A percentile compares a stretch with the other conserved stretches of the same genome.
Evolutionary conservation across 2,797 vertebrate species (phyloP).

Genomic region (Valencia hispanica): DNA sequence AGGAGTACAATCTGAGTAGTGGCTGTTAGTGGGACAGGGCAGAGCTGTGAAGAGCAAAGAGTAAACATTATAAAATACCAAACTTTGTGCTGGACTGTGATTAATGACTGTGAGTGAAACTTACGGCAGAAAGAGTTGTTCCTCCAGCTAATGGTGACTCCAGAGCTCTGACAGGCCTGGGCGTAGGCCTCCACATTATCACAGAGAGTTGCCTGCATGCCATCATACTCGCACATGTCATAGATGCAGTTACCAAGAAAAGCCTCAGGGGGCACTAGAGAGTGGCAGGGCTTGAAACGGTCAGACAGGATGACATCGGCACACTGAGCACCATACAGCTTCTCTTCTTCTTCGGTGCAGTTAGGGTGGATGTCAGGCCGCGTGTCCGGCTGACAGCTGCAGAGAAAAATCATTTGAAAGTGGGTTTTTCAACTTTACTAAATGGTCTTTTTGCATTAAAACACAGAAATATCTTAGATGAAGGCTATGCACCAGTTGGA

Average conservation of each 20-base stretch:
- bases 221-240: slow-evolving; percentile 85
- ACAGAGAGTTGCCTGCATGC: slow-evolving; percentile 82
- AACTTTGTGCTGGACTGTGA: background rate
- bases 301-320: slow-evolving; percentile 62
- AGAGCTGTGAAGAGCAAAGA: slow-evolving; percentile 71
- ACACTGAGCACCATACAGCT: slow-evolving; percentile 64
- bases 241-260: slow-evolving; percentile 78
- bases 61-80: background rate
- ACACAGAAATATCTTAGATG: background rate
- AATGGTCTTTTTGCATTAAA: background rate
- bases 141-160: slow-evolving; percentile 82
- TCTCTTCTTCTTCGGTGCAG: slow-evolving; percentile 70
- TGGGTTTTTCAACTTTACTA: background rate
- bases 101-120: slow-evolving; percentile 22
- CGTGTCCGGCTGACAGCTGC: slow-evolving; percentile 73
- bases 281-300: slow-evolving; percentile 78
- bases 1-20: slow-evolving; percentile 80
- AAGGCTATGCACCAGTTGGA: background rate
- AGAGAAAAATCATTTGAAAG: background rate
- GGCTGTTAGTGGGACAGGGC: slow-evolving; percentile 80
- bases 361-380: slow-evolving; percentile 70
- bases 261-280: slow-evolving; percentile 55
- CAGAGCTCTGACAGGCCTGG: slow-evolving; percentile 80
- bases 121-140: slow-evolving; percentile 84
- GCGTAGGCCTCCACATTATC: slow-evolving; percentile 83